Evolutionary conservation across 2,113 vertebrate genomes (phyloP).

Genomic region (Lates calcarifer): DNA sequence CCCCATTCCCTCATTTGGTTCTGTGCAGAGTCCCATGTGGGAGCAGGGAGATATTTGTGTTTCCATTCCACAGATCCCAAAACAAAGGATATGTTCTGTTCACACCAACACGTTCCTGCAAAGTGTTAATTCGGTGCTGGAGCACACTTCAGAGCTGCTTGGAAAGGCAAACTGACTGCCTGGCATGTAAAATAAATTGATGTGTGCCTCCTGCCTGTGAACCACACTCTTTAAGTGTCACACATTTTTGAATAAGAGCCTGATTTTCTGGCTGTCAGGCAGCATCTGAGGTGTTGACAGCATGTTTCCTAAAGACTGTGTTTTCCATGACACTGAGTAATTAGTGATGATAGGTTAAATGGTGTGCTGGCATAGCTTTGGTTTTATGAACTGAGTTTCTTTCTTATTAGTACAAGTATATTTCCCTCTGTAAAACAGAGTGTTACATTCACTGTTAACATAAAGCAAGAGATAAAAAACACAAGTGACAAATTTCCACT

Average conservation of each 20-base stretch:
- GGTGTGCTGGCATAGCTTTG: not conserved
- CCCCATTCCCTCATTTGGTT: not conserved
- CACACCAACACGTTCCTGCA: slow-evolving; percentile 39
- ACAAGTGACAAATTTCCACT: not conserved
- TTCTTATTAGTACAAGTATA: not conserved
- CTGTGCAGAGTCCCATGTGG: slow-evolving; percentile 3
- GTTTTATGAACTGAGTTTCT: slow-evolving; percentile 39
- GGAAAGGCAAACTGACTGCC: slow-evolving; percentile 17
- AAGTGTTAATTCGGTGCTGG: slow-evolving; percentile 25
- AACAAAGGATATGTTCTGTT: slow-evolving; percentile 27
- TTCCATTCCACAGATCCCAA: slow-evolving; percentile 52
- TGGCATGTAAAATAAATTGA: slow-evolving; percentile 44
- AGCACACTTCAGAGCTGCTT: slow-evolving; percentile 28
- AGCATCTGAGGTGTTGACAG: slow-evolving; percentile 32
- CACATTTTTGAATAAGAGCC: slow-evolving; percentile 61
- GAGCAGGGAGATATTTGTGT: slow-evolving; percentile 34
- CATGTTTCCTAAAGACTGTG: slow-evolving; percentile 52
- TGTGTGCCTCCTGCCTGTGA: slow-evolving; percentile 23
- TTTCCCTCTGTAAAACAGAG: not conserved
- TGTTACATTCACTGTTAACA: slow-evolving; percentile 10
- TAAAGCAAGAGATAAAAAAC: slow-evolving; percentile 2
- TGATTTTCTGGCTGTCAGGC: slow-evolving; percentile 47
- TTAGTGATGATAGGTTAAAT: slow-evolving; percentile 45
- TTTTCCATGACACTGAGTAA: slow-evolving; percentile 58
- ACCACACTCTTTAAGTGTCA: slow-evolving; percentile 34